Base-by-base conservation (phyloP, 2,113 vertebrate species). In the Crotalus horridus region DNA sequence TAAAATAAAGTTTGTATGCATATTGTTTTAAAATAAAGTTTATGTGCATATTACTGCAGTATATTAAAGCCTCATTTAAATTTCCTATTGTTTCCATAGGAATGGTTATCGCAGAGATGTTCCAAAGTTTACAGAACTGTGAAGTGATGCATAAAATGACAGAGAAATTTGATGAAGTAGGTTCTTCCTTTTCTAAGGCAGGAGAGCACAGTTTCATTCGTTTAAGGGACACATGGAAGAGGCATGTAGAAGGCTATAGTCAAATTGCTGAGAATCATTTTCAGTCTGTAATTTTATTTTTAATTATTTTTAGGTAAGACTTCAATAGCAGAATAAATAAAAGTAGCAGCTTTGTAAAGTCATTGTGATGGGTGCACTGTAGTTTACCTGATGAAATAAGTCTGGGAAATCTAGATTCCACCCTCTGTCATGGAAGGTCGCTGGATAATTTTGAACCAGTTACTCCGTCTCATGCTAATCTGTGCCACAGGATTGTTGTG, bases 101-200 rank as follows among this genome's bases (percentile, higher is more conserved):
- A 85, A 96, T 99, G 96, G 98, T 99, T 81, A 99, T 98, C 59
- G 98, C 98, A 89, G 99, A 99, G 96, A 98, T 99, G 98, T 99
- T 98, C 97, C 98, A 98, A 56, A 98, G 96, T 95, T 97, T 97
- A 96, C 97, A 97, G 29, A 98, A 98, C 95, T 96, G 94, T 48
- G 98, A 98, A 24, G 94, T 99, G 29, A 98, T 98, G 98, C 97
- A 90, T 89, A 99, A 98, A 97, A 98, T 99, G 98, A 98, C 98
- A 8, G 98, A 99, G 96, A 97, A 98, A 92, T 97, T 98, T 95
- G 99, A 99, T 96, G 98, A 99, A 97, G 99, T 99, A 89, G 58
- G 95, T 85, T 55, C 51, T 90, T 94, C 74, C 59, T 53, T 51
- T 87, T 23, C 13, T 39, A 92, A 46, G 69, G 33, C 74, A 56